Conservation (phyloP, 2,888 invertebrate species). For the Crioceris asparagi region DNA sequence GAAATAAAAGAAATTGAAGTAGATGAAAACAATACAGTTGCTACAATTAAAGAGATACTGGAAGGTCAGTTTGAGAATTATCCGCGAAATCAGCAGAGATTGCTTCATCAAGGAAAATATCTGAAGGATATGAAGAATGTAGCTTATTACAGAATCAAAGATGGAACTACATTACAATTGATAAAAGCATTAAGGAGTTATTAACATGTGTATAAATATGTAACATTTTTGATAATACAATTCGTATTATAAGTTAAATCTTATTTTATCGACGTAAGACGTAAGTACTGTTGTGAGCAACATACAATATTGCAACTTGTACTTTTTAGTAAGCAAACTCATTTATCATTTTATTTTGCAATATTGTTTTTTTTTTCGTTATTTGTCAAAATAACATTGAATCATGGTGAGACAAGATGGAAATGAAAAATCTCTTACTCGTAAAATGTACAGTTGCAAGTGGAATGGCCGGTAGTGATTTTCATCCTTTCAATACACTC, state of each 20-base stretch:
- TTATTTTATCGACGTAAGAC: too few species aligned
- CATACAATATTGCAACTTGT: too few species aligned
- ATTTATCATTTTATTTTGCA: too few species aligned
- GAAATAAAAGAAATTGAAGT: constrained; percentile 17
- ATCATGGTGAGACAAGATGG: too few species aligned
- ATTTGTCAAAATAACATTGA: too few species aligned
- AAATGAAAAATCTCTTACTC: constrained; percentile 11
- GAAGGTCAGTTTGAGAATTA: constrained; percentile 16
- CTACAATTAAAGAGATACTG: constrained; percentile 16
- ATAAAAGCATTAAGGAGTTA: constrained; percentile 21
- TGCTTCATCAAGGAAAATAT: constrained; percentile 16
- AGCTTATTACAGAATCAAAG: constrained; percentile 19
- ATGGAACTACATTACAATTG: constrained; percentile 17
- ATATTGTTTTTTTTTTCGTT: too few species aligned
- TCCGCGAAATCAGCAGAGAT: constrained; percentile 17
- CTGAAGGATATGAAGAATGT: constrained; percentile 19
- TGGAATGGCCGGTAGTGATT: constrained; percentile 14
- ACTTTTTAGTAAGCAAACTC: too few species aligned
- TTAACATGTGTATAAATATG: too few species aligned
- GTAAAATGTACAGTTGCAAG: constrained; percentile 22
- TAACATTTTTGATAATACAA: too few species aligned
- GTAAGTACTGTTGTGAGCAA: too few species aligned
- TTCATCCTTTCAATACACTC: constrained; percentile 21
- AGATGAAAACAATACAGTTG: constrained; percentile 16
- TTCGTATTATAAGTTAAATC: too few species aligned